Base-by-base conservation (phyloP, 2,113 vertebrate genomes). In the Suncus etruscus region DNA sequence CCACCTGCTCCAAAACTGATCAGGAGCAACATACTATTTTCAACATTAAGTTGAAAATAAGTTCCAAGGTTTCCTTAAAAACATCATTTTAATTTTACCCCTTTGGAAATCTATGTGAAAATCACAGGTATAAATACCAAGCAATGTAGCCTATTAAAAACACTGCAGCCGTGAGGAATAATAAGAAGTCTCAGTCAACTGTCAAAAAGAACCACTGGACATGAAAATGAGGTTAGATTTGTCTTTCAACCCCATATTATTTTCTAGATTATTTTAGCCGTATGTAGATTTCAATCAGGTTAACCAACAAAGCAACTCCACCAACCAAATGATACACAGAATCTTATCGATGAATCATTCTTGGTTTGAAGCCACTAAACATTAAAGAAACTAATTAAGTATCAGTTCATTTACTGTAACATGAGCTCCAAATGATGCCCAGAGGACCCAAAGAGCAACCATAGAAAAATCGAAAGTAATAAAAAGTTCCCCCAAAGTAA, bases 381-480 rank as follows among this genome's bases (percentile, higher is more conserved):
- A 78, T 22, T 15, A 16, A 15, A 39, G 8, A 84, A 5, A 18
- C 3, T 50, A 82, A 65, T 20, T 89, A 77, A 91, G 48, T 24
- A 79, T 66, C 58, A 74, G 22, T 12, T 15, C 22, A 22, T 58
- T 83, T 84, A 39, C 15, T 68, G 11, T 22, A 54, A 9, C 29
- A 47, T 51, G 51, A 94, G 11, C 4, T 72, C 31, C 14, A 16
- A n/a, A 20, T 69, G 72, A 73, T 92, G 14, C 11, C 24, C 80
- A 51, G 58, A 18, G 48, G 20, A 66, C 0, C 4, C 27, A 1
- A 76, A 88, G 68, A 20, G 25, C 25, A 73, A 74, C 50, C 24
- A 45, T 0, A 76, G 74, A 78, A 29, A 94, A 88, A 24, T 65
- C 54, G 82, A 58, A 91, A 83, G 29, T 51, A 83, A 12, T 3